These are phyloP conservation scores for Crenuchus spilurus DNA, from an alignment of 2,797 vertebrate species.

Conservation along the genomic window DNA sequence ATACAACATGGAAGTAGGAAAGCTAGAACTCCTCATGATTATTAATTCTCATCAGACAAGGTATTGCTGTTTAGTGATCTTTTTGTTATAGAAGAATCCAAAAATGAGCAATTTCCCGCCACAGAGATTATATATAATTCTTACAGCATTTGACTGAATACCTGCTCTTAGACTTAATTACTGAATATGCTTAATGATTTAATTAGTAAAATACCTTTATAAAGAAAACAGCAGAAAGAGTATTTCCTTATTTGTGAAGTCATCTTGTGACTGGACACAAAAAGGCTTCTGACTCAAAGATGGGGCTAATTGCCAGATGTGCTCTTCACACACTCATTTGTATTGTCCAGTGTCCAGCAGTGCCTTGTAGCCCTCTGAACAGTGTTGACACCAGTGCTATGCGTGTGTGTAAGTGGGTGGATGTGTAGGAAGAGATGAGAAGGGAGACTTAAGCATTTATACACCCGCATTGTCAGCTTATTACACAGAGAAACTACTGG, in stretches of 20 bases:
- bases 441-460: conserved; percentile 25
- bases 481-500: conserved; percentile 29
- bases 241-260: conserved; percentile 19
- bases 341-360: conserved; percentile 77
- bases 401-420: conserved; percentile 58
- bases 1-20: background rate
- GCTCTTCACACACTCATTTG: conserved; percentile 62
- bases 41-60: background rate
- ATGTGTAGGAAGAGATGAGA: conserved; percentile 3
- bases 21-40: background rate
- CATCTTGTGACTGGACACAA: conserved; percentile 38
- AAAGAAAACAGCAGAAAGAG: background rate
- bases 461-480: conserved; percentile 32
- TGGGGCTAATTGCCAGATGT: conserved; percentile 56
- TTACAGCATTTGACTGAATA: conserved; percentile 12
- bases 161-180: background rate
- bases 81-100: background rate
- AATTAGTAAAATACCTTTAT: no score
- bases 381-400: conserved; percentile 71
- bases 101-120: no score
- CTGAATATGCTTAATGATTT: background rate
- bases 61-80: background rate
- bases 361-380: conserved; percentile 74
- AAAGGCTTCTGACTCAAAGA: conserved; percentile 46
- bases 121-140: background rate